Evolutionary conservation across 2,113 vertebrate species (phyloP).

Genomic region (Furnarius figulus): DNA sequence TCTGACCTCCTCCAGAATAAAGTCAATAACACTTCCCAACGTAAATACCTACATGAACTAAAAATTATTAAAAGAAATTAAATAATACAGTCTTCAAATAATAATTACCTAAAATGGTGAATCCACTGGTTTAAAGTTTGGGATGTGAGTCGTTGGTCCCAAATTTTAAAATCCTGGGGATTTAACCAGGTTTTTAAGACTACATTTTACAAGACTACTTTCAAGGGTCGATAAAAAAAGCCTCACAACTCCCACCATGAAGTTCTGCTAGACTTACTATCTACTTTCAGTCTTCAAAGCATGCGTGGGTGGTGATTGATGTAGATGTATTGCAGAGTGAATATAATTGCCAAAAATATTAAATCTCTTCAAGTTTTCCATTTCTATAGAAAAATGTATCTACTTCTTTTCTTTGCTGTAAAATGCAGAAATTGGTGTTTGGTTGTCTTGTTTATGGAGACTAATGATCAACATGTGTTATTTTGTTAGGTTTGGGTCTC

Average conservation of each 20-base stretch:
- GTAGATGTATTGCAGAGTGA: constrained; percentile 29
- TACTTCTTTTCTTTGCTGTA: not conserved
- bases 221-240: not conserved
- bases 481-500: not conserved
- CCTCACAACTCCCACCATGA: not conserved
- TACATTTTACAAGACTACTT: not conserved
- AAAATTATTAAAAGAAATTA: not conserved
- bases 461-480: not conserved
- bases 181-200: not conserved
- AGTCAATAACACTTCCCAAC: not conserved
- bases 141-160: not conserved
- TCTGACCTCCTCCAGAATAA: not conserved
- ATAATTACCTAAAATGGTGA: not conserved
- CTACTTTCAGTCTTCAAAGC: constrained; percentile 48
- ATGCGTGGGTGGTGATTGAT: constrained; percentile 38
- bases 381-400: constrained; percentile 18
- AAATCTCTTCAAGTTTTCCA: not conserved
- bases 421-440: not conserved
- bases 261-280: constrained; percentile 50
- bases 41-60: not conserved
- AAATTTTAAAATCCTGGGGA: not conserved
- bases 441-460: not conserved
- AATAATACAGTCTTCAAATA: not conserved
- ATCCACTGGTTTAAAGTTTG: not conserved
- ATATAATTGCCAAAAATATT: constrained; percentile 27